Evolutionary conservation across 2,888 invertebrate species (phyloP).

Genomic region (Ariolimax columbianus): DNA sequence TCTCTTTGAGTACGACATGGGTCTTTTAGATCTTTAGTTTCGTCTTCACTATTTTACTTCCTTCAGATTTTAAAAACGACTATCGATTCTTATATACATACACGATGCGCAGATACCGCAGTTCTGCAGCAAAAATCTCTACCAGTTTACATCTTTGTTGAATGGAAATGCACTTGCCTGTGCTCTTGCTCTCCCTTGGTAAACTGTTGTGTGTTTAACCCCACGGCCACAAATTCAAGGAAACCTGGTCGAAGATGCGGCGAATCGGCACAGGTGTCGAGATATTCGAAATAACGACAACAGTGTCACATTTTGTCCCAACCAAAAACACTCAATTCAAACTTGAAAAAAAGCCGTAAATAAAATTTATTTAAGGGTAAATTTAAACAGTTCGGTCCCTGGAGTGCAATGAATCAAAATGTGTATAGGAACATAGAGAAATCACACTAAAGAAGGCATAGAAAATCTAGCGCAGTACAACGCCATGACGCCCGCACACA

Average conservation of each 20-base stretch:
- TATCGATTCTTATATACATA: background rate
- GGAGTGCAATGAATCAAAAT: slow-evolving; percentile 5
- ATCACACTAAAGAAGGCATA: background rate
- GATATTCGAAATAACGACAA: background rate
- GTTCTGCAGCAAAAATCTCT: slow-evolving; percentile 9
- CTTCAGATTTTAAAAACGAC: background rate
- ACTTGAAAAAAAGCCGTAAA: slow-evolving; percentile 14
- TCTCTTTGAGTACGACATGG: no score
- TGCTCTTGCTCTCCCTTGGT: background rate
- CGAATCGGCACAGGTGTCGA: slow-evolving; percentile 34
- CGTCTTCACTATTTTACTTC: background rate
- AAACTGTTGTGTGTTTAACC: slow-evolving; percentile 40
- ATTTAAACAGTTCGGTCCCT: slow-evolving; percentile 29
- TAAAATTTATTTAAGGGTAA: slow-evolving; percentile 41
- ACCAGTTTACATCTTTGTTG: slow-evolving; percentile 9
- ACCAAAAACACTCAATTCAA: slow-evolving; percentile 35
- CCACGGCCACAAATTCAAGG: slow-evolving; percentile 2
- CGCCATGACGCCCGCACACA: background rate
- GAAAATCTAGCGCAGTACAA: background rate
- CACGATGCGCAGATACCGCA: background rate
- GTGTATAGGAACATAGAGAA: slow-evolving; percentile 3
- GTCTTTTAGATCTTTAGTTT: background rate
- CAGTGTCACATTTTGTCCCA: slow-evolving; percentile 9
- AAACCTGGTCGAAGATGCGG: background rate
- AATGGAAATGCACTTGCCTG: slow-evolving; percentile 38